These are phyloP conservation scores for Chrysoperla carnea DNA, from an alignment of 1,140 invertebrate species.

Conservation along the genomic window DNA sequence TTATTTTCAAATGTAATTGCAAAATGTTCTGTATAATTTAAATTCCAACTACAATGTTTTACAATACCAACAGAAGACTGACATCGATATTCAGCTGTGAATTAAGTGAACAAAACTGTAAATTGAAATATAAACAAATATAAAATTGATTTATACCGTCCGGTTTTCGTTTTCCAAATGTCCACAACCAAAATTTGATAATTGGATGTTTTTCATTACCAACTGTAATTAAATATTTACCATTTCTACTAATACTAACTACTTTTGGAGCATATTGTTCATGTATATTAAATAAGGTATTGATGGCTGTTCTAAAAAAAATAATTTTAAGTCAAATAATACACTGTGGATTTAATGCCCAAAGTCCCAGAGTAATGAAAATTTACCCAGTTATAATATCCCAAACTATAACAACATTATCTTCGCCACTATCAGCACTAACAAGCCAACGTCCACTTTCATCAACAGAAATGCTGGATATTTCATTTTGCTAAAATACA, in stretches of 20 bases:
- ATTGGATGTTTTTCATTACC: constrained; percentile 22
- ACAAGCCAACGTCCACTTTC: constrained; percentile 28
- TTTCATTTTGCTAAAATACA: constrained; percentile 23
- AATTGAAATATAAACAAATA: background rate
- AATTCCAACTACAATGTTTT: constrained; percentile 4
- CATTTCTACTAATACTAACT: constrained; percentile 29
- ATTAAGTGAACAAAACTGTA: background rate
- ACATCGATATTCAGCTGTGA: background rate
- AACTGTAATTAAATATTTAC: constrained; percentile 32
- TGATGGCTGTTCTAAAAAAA: constrained; percentile 23
- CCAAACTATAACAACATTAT: constrained; percentile 35
- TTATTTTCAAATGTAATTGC: constrained; percentile 19
- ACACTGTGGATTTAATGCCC: background rate
- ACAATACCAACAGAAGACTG: background rate
- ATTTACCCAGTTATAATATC: constrained; percentile 22
- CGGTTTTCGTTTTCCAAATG: constrained; percentile 24
- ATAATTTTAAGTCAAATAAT: background rate
- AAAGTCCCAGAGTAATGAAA: constrained; percentile 1
- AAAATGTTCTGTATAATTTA: constrained; percentile 18
- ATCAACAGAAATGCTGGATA: constrained; percentile 24
- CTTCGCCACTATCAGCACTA: constrained; percentile 29
- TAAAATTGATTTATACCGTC: constrained; percentile 21
- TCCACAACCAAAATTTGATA: constrained; percentile 36
- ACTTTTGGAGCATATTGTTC: constrained; percentile 18
- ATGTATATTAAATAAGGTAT: constrained; percentile 29